Percentiles rank a stretch among this genome's conserved stretches.
phyloP scores from a whole-genome alignment of 2,888 invertebrate species.

The Drosophila macrospina region DNA sequence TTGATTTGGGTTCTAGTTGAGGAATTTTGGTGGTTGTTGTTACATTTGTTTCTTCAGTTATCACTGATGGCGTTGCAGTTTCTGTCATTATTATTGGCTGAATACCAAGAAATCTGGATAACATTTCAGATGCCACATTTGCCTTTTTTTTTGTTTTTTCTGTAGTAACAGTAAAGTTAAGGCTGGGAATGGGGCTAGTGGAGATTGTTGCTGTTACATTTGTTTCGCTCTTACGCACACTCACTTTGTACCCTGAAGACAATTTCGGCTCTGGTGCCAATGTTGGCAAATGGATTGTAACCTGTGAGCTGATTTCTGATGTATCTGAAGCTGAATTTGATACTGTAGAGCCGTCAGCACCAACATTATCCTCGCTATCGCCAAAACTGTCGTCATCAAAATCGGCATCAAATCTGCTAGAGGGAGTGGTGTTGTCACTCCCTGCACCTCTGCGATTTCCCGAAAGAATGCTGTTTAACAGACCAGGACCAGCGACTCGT shows the following conservation, averaged over 20 bases:
- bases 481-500: slow-evolving; percentile 91
- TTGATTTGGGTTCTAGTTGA: slow-evolving; percentile 45
- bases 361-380: slow-evolving; percentile 39
- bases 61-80: slow-evolving; percentile 37
- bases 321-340: slow-evolving; percentile 5
- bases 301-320: slow-evolving; percentile 83
- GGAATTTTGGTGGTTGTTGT: slow-evolving; percentile 40
- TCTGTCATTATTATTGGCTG: slow-evolving; percentile 44
- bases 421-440: slow-evolving; percentile 60
- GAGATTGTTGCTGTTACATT: slow-evolving; percentile 46
- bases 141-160: slow-evolving; percentile 21
- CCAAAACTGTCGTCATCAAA: slow-evolving; percentile 81
- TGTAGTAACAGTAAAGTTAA: slow-evolving; percentile 19
- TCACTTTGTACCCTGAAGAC: slow-evolving; percentile 70
- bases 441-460: slow-evolving; percentile 69
- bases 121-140: slow-evolving; percentile 23
- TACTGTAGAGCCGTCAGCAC: slow-evolving; percentile 7
- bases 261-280: slow-evolving; percentile 87
- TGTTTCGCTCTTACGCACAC: slow-evolving; percentile 65
- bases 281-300: slow-evolving; percentile 89
- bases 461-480: slow-evolving; percentile 85
- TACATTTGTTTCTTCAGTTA: slow-evolving; percentile 22
- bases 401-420: slow-evolving; percentile 86
- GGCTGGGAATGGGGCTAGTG: slow-evolving; percentile 33
- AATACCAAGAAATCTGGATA: slow-evolving; percentile 49